Evolutionary conservation across 2,113 vertebrate genomes (phyloP), one percentile per base, ranked within the genome.

Genomic region (Forbesichthys papilliferus): DNA sequence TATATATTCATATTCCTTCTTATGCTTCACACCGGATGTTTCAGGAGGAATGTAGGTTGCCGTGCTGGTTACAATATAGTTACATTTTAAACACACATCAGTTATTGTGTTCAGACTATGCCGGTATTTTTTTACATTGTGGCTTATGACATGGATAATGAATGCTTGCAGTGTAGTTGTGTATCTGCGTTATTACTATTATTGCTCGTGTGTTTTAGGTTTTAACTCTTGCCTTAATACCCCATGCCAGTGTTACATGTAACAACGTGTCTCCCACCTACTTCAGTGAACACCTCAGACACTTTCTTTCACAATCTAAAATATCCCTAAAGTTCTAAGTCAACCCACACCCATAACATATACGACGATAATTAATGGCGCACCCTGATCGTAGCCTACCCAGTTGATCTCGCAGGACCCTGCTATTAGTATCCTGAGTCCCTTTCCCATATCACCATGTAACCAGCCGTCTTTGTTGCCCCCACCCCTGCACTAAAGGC

Each of bases 141-240:
- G 7, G 5, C 7, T n/a, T 14, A n/a, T 53, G 52, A n/a, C n/a
- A 62, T 27, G 48, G 11, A 20, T 8, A 59, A 71, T 27, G 14
- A 12, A 66, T 47, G 51, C 14, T 4, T 52, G 51, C 14, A 13
- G 12, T 52, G 51, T 52, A n/a, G 11, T 9, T 9, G 10, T 52
- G 51, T 52, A 11, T 52, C 11, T 8, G 12, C 69, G 66, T 67
- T 77, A 64, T 66, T 60, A 62, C 56, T 84, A 78, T 88, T 84
- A 86, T 78, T 67, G 73, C 36, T 48, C 2, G 27, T 81, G 77
- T 81, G 81, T 34, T 64, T 27, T 27, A 27, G 27, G 27, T 27
- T 27, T 27, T 27, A 27, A 27, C 27, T 68, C 48, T 75, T 67
- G 54, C 56, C 57, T 68, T 68, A 81, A 72, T 64, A 58, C 79